Evolutionary conservation across 2,888 invertebrate species (phyloP).

Genomic region (Stenurella melanura): DNA sequence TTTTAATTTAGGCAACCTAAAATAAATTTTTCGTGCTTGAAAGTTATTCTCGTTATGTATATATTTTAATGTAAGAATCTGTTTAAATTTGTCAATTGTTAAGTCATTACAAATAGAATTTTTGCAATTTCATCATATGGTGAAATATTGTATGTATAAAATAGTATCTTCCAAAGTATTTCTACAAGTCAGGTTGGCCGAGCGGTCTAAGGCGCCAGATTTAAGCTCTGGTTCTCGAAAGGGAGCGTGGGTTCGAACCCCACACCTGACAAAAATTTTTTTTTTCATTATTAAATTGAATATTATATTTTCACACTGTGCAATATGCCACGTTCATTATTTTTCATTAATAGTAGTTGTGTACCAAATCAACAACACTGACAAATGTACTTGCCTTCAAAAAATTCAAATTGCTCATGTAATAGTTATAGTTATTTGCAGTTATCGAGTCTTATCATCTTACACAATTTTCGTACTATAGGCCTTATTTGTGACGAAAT

Average conservation of each 20-base stretch:
- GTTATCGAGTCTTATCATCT: too few species aligned
- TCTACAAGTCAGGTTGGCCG: slow-evolving; percentile 78
- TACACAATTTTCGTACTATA: too few species aligned
- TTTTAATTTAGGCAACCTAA: neutral
- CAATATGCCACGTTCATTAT: too few species aligned
- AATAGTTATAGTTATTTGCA: too few species aligned
- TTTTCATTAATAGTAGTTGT: too few species aligned
- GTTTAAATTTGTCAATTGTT: neutral
- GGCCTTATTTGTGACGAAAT: too few species aligned
- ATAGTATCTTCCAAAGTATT: neutral
- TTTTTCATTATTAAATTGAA: neutral
- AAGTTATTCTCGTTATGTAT: neutral
- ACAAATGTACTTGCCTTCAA: too few species aligned
- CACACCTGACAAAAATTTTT: slow-evolving; percentile 77
- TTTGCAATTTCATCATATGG: slow-evolving; percentile 8
- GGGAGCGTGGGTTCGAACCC: slow-evolving; percentile 83
- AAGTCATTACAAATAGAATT: neutral
- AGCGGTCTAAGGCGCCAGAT: slow-evolving; percentile 83
- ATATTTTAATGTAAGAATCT: too few species aligned
- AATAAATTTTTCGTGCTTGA: neutral
- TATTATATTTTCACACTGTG: too few species aligned
- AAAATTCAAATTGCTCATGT: too few species aligned
- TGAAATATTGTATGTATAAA: neutral
- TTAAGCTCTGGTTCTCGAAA: slow-evolving; percentile 81
- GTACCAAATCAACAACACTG: too few species aligned